Conservation (phyloP, 2,888 invertebrate genomes). For the Lissonota sp. region DNA sequence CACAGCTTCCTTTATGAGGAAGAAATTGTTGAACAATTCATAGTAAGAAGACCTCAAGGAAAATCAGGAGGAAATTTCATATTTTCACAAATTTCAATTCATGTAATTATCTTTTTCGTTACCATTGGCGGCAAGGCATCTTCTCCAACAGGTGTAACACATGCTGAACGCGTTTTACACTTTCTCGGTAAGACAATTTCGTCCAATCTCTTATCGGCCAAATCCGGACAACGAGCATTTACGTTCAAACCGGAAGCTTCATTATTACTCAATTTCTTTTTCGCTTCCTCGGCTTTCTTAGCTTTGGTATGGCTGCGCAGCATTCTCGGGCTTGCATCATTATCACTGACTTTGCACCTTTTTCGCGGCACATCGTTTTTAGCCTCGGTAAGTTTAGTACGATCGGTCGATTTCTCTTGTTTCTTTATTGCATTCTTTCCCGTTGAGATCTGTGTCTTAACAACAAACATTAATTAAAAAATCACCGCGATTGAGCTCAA, state of each 20-base stretch:
- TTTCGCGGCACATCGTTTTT: constrained; percentile 25
- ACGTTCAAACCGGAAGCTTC: too few relatives aligned
- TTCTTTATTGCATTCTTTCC: constrained; percentile 40
- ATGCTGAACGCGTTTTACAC: neutral
- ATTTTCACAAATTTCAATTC: constrained; percentile 9
- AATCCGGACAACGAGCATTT: too few relatives aligned
- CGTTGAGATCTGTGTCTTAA: constrained; percentile 1
- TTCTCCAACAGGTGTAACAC: constrained; percentile 20
- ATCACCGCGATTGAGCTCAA: too few relatives aligned
- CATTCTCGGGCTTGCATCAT: constrained; percentile 33
- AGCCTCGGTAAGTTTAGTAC: neutral
- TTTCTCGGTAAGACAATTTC: neutral
- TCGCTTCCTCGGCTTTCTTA: neutral
- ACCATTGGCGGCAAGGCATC: neutral
- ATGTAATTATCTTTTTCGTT: constrained; percentile 28
- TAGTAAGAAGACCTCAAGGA: too few relatives aligned
- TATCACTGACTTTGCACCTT: constrained; percentile 13
- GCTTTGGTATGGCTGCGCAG: neutral
- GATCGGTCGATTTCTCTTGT: constrained; percentile 3
- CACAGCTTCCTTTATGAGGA: neutral
- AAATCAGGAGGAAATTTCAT: too few relatives aligned
- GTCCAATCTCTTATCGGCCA: too few relatives aligned
- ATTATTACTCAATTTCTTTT: neutral
- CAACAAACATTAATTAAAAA: too few relatives aligned
- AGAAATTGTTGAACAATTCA: too few relatives aligned